Conservation (phyloP, 2,888 invertebrate genomes). For the Scrobipalpa costella region DNA sequence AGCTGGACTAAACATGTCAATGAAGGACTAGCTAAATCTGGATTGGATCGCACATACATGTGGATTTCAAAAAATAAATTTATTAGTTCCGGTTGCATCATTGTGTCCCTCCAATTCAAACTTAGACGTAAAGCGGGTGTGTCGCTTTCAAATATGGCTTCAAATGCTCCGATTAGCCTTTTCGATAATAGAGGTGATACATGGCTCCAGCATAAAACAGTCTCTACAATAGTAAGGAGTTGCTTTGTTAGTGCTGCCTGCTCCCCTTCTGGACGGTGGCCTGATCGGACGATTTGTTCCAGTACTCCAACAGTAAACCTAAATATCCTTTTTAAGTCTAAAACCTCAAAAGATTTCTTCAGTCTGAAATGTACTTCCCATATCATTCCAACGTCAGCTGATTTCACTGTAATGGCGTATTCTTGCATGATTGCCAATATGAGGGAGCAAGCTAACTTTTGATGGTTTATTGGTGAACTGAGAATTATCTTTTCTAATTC, state of each 20-base stretch:
- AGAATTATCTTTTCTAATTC: constrained; percentile 90
- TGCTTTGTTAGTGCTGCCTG: constrained; percentile 83
- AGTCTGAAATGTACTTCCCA: constrained; percentile 93
- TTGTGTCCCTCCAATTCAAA: constrained; percentile 87
- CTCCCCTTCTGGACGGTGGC: constrained; percentile 75
- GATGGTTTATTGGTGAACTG: constrained; percentile 88
- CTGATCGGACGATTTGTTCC: constrained; percentile 69
- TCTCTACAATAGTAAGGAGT: constrained; percentile 88
- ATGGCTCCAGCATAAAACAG: constrained; percentile 91
- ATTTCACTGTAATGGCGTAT: constrained; percentile 91
- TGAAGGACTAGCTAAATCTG: constrained; percentile 88
- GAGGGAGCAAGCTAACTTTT: constrained; percentile 91
- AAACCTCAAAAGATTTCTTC: constrained; percentile 91
- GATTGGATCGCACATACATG: constrained; percentile 88
- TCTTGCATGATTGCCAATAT: constrained; percentile 93
- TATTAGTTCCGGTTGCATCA: constrained; percentile 87
- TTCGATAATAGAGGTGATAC: constrained; percentile 85
- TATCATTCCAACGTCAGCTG: constrained; percentile 92
- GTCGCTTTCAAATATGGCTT: constrained; percentile 85
- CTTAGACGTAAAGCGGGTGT: constrained; percentile 83
- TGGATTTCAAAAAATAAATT: constrained; percentile 92
- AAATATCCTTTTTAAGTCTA: constrained; percentile 90
- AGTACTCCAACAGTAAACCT: constrained; percentile 71
- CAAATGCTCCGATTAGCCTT: constrained; percentile 86
- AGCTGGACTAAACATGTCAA: constrained; percentile 92